Percentiles rank a stretch among this genome's conserved stretches.
These are phyloP conservation scores for Myrmecobius fasciatus DNA, from an alignment of 2,113 vertebrate species.

Conservation along the genomic window DNA sequence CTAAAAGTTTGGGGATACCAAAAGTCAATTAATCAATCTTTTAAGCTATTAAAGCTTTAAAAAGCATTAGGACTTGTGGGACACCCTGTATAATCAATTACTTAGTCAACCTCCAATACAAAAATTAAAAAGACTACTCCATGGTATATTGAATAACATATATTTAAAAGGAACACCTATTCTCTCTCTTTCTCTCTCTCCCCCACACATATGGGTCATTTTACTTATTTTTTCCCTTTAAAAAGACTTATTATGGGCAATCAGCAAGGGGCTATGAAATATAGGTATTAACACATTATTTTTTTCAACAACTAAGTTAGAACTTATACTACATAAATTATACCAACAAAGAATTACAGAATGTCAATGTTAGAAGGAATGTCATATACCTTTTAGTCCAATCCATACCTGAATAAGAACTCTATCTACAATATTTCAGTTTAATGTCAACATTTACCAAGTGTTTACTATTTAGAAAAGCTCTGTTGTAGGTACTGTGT, in stretches of 20 bases:
- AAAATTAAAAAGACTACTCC: too few species aligned
- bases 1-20: too few species aligned
- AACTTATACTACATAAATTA: neutral
- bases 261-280: too few species aligned
- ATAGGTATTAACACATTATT: neutral
- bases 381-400: neutral
- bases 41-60: too few species aligned
- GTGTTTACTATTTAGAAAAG: neutral
- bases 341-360: neutral
- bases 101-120: too few species aligned
- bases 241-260: neutral
- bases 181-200: neutral
- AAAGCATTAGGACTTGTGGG: too few species aligned
- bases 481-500: neutral
- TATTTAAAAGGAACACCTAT: constrained; percentile 5
- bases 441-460: neutral
- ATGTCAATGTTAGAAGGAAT: neutral
- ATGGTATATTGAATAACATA: neutral
- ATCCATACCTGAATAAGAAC: neutral
- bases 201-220: neutral
- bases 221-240: constrained; percentile 14
- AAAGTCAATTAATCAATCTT: too few species aligned
- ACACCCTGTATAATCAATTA: too few species aligned
- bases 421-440: neutral
- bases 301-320: neutral